Conservation (phyloP, 2,113 vertebrate species). For the Corythornis cristatus region DNA sequence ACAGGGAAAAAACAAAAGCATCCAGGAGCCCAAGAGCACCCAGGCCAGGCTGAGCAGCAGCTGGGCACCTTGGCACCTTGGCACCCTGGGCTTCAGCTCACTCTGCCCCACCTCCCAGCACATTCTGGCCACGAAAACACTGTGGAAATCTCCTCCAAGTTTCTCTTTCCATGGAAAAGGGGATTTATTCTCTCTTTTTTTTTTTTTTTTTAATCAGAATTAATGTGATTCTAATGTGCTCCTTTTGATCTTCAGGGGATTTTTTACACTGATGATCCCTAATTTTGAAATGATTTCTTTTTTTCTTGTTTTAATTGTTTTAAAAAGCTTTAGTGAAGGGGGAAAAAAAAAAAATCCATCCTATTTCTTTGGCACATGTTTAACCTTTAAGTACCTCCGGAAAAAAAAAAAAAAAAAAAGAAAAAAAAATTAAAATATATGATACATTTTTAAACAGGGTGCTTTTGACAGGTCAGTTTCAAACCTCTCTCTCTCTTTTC, state of each 20-base stretch:
- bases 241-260: conserved; percentile 71
- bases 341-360: background rate
- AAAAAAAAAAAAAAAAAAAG: conserved; percentile 23
- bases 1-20: too few relatives aligned
- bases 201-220: conserved; percentile 36
- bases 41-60: too few relatives aligned
- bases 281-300: conserved; percentile 58
- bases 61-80: too few relatives aligned
- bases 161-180: conserved; percentile 51
- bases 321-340: conserved; percentile 52
- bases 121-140: conserved; percentile 27
- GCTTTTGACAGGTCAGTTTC: conserved; percentile 74
- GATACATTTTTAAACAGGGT: conserved; percentile 74
- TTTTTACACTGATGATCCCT: conserved; percentile 62
- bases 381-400: conserved; percentile 68
- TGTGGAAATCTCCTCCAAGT: conserved; percentile 49
- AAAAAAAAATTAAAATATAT: conserved; percentile 69
- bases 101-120: too few relatives aligned
- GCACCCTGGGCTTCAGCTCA: too few relatives aligned
- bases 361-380: conserved; percentile 70
- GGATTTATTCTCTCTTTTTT: conserved; percentile 12
- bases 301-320: conserved; percentile 69
- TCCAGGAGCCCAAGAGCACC: too few relatives aligned
- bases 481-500: conserved; percentile 61
- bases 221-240: conserved; percentile 74